phyloP scores from a whole-genome alignment of 2,113 vertebrate species.

The Brevimyrus niger region DNA sequence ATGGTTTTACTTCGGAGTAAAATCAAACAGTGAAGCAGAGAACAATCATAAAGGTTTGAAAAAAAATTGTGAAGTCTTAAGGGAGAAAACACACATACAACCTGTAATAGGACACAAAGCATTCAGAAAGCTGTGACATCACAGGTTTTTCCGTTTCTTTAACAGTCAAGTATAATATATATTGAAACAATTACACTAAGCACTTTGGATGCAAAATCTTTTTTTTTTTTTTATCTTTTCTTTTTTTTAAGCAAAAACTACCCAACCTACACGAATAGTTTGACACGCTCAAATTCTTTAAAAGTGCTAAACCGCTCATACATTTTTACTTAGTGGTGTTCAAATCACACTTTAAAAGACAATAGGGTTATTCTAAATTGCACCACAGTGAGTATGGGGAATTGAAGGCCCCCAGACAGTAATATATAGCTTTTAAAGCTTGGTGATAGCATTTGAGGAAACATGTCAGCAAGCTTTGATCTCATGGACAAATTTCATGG shows the following conservation, averaged over 20 bases:
- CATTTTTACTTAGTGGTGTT: conserved; percentile 15
- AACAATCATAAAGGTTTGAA: not conserved
- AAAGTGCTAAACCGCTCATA: not conserved
- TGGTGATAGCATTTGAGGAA: conserved; percentile 20
- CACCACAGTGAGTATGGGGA: not conserved
- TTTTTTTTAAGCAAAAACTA: not conserved
- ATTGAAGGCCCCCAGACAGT: conserved; percentile 14
- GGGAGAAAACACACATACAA: not conserved
- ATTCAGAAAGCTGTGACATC: not conserved
- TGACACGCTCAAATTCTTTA: not conserved
- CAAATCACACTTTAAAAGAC: conserved; percentile 13
- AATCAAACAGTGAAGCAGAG: not conserved
- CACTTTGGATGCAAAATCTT: not conserved
- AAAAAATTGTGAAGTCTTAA: not conserved
- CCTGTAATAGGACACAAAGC: not conserved
- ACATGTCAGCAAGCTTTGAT: conserved; percentile 28
- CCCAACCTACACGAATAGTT: not conserved
- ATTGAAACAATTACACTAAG: not conserved
- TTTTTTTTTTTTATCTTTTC: not conserved
- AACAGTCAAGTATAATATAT: not conserved
- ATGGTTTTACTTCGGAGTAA: not conserved
- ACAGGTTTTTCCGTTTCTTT: not conserved
- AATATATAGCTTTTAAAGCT: conserved; percentile 29
- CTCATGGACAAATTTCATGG: not conserved
- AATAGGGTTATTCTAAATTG: not conserved